A percentile compares a stretch with the other conserved stretches of the same genome.
These are phyloP conservation scores for Ormyrus rosae DNA, from an alignment of 2,888 invertebrate genomes.

Conservation along the genomic window DNA sequence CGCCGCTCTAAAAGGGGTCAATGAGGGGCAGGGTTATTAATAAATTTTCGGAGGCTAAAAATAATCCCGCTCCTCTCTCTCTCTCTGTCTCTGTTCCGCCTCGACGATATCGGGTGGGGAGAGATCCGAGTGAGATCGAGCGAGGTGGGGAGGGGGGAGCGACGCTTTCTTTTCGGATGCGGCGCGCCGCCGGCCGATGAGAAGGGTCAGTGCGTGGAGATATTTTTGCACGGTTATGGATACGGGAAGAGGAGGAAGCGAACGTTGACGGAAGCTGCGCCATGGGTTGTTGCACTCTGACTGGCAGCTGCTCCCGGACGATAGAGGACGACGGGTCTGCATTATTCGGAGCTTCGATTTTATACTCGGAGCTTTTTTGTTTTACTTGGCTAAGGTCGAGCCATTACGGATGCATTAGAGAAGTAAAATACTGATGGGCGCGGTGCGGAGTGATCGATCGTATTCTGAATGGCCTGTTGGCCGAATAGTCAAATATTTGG, in stretches of 20 bases:
- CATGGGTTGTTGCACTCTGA: slow-evolving; percentile 37
- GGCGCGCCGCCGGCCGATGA: not conserved
- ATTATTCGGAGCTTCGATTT: too few relatives aligned
- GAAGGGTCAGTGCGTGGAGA: slow-evolving; percentile 14
- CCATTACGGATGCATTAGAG: too few relatives aligned
- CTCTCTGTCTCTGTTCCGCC: slow-evolving; percentile 27
- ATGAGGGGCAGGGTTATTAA: slow-evolving; percentile 55
- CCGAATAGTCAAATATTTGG: not conserved
- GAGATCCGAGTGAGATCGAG: not conserved
- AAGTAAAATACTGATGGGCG: too few relatives aligned
- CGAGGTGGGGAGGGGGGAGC: not conserved
- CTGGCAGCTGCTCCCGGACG: too few relatives aligned
- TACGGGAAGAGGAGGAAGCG: not conserved
- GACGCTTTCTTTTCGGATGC: slow-evolving; percentile 34
- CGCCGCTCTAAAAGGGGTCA: slow-evolving; percentile 53
- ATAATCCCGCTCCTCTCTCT: slow-evolving; percentile 15
- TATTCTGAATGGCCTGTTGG: not conserved
- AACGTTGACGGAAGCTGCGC: slow-evolving; percentile 25
- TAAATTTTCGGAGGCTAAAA: slow-evolving; percentile 46
- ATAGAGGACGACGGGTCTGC: too few relatives aligned
- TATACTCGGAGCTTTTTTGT: too few relatives aligned
- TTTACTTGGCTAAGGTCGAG: too few relatives aligned
- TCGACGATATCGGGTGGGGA: not conserved
- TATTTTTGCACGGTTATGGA: slow-evolving; percentile 33
- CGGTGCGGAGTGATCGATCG: not conserved